phyloP scores from a whole-genome alignment of 2,797 vertebrate species.

The Graptemys geographica region DNA sequence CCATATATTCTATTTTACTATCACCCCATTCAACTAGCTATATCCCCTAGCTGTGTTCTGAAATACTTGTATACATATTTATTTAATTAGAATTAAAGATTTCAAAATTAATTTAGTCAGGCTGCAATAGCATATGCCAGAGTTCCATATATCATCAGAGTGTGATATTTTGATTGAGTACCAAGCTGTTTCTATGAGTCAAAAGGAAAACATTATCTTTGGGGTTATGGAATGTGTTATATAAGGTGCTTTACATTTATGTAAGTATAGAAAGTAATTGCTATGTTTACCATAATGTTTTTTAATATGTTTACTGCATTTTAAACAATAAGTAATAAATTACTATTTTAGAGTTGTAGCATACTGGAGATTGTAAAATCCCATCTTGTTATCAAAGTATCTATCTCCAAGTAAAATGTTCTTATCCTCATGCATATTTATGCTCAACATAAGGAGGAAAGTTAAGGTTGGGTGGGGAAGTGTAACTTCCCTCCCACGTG shows the following conservation, averaged over 20 bases:
- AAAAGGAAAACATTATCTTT: not conserved
- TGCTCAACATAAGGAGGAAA: not conserved
- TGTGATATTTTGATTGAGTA: not conserved
- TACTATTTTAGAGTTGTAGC: not conserved
- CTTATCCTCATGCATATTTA: not conserved
- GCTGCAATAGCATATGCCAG: not conserved
- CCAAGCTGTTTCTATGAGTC: constrained; percentile 23
- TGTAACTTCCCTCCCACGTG: not conserved
- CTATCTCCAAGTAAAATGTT: not conserved
- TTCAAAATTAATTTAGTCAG: constrained; percentile 54
- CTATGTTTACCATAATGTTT: not conserved
- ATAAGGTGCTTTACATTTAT: not conserved
- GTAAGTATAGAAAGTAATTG: not conserved
- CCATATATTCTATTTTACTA: constrained; percentile 16
- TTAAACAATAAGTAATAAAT: not conserved
- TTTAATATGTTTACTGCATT: not conserved
- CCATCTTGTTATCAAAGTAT: not conserved
- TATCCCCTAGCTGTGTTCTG: constrained; percentile 53
- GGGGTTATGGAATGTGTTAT: not conserved
- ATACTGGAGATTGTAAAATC: not conserved
- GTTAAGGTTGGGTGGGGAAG: not conserved
- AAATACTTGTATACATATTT: constrained; percentile 47
- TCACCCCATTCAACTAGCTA: constrained; percentile 64
- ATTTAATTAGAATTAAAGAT: constrained; percentile 51
- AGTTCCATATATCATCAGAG: no score